phyloP scores from a whole-genome alignment of 2,888 invertebrate species.

The Sabatieria punctata region DNA sequence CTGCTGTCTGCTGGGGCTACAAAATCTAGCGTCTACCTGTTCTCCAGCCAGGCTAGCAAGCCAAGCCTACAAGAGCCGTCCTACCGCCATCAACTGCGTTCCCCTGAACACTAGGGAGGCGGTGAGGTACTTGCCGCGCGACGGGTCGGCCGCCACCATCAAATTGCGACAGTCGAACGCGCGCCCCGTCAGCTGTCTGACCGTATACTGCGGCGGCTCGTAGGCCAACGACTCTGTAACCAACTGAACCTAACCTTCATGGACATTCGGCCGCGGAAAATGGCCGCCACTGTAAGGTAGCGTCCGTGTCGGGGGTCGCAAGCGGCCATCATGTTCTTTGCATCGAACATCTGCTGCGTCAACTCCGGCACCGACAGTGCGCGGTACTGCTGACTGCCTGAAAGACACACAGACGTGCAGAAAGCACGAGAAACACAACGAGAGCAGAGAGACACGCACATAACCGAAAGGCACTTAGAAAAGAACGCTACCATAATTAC shows the following conservation, averaged over 20 bases:
- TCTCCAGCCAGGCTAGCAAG: too few relatives aligned
- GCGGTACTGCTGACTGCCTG: slow-evolving; percentile 37
- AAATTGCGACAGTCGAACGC: neutral
- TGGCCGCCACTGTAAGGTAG: slow-evolving; percentile 42
- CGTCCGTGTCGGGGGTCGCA: slow-evolving; percentile 37
- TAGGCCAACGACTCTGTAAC: too few relatives aligned
- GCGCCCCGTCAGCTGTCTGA: neutral
- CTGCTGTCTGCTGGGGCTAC: too few relatives aligned
- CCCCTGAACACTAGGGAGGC: neutral
- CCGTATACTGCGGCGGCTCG: too few relatives aligned
- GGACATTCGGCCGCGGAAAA: slow-evolving; percentile 42
- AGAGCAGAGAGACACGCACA: too few relatives aligned
- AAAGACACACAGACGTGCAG: neutral
- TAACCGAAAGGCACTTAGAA: too few relatives aligned
- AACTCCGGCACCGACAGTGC: slow-evolving; percentile 52
- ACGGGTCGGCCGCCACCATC: neutral
- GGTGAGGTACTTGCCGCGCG: neutral
- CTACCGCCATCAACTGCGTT: too few relatives aligned
- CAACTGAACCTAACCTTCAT: too few relatives aligned
- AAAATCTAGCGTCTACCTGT: too few relatives aligned
- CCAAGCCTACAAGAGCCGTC: too few relatives aligned
- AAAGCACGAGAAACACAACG: too few relatives aligned
- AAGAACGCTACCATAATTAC: too few relatives aligned
- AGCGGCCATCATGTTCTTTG: slow-evolving; percentile 40
- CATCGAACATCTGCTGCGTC: slow-evolving; percentile 50